A percentile compares a stretch with the other conserved stretches of the same genome.
These are phyloP conservation scores for Ptilonorhynchus violaceus DNA, from an alignment of 2,113 vertebrate species.

Conservation along the genomic window DNA sequence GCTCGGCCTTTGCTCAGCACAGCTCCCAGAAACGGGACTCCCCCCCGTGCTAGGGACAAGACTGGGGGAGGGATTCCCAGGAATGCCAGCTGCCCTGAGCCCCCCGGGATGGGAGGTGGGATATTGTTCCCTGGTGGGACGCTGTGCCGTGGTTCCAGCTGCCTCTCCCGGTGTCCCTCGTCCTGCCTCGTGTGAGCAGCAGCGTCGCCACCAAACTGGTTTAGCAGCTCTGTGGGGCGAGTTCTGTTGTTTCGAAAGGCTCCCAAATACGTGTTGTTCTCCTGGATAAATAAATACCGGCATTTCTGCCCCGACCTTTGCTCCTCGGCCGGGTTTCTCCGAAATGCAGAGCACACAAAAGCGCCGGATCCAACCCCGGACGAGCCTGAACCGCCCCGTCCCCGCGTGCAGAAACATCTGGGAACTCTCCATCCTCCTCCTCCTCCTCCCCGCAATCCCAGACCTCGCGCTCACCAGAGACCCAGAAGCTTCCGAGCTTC, in stretches of 20 bases:
- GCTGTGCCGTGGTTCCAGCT: background rate
- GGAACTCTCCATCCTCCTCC: background rate
- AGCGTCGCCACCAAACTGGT: slow-evolving; percentile 49
- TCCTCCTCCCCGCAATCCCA: background rate
- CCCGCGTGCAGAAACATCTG: background rate
- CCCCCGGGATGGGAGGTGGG: background rate
- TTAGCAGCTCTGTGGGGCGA: slow-evolving; percentile 50
- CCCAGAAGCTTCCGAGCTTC: background rate
- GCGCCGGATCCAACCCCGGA: background rate
- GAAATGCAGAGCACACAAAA: slow-evolving; percentile 52
- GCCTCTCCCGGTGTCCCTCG: background rate
- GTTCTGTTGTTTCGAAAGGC: slow-evolving; percentile 45
- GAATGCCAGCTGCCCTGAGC: rapidly evolving
- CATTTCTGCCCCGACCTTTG: slow-evolving; percentile 68
- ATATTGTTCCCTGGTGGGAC: rapidly evolving
- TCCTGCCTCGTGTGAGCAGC: background rate
- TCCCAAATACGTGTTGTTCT: slow-evolving; percentile 51
- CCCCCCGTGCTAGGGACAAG: rapidly evolving
- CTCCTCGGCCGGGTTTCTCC: slow-evolving; percentile 54
- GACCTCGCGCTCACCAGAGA: background rate
- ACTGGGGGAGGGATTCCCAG: background rate
- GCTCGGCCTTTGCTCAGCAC: background rate
- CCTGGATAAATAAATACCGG: slow-evolving; percentile 61
- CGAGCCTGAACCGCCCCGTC: rapidly evolving
- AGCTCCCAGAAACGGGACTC: background rate